These are phyloP conservation scores for Hoplostethus atlanticus DNA, from an alignment of 2,797 vertebrate genomes.

Conservation along the genomic window DNA sequence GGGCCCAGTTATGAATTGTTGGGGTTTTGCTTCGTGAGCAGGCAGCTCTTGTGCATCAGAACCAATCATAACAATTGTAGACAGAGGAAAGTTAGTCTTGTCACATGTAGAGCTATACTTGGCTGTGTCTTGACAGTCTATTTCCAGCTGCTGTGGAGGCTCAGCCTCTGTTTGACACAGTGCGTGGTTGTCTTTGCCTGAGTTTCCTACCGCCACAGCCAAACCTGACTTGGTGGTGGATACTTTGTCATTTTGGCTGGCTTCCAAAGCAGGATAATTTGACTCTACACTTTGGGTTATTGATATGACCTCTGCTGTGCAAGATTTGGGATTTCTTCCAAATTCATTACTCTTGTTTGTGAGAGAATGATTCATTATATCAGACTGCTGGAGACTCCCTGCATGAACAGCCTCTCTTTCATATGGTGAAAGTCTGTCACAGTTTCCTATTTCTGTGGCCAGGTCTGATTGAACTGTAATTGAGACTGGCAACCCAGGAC, in stretches of 20 bases:
- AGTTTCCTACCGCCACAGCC: constrained; percentile 56
- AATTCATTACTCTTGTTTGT: constrained; percentile 17
- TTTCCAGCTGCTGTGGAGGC: constrained; percentile 67
- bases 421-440: constrained; percentile 6
- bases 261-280: constrained; percentile 48
- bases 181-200: constrained; percentile 39
- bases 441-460: constrained; percentile 12
- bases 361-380: constrained; percentile 8
- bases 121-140: constrained; percentile 32
- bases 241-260: constrained; percentile 60
- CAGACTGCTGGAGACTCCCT: neutral
- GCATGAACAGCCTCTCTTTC: neutral
- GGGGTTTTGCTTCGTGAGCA: constrained; percentile 24
- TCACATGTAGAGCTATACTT: constrained; percentile 31
- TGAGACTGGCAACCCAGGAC: constrained; percentile 32
- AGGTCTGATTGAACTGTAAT: constrained; percentile 3
- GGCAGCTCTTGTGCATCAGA: constrained; percentile 1
- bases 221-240: constrained; percentile 57
- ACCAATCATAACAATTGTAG: constrained; percentile 11
- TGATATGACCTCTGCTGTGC: constrained; percentile 49
- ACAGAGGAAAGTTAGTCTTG: constrained; percentile 21
- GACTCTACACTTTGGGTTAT: constrained; percentile 25
- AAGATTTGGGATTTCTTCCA: constrained; percentile 21
- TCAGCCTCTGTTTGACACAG: constrained; percentile 59
- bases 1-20: constrained; percentile 6